Conservation (phyloP, 2,797 vertebrate species). For the Cossypha niveicapilla region DNA sequence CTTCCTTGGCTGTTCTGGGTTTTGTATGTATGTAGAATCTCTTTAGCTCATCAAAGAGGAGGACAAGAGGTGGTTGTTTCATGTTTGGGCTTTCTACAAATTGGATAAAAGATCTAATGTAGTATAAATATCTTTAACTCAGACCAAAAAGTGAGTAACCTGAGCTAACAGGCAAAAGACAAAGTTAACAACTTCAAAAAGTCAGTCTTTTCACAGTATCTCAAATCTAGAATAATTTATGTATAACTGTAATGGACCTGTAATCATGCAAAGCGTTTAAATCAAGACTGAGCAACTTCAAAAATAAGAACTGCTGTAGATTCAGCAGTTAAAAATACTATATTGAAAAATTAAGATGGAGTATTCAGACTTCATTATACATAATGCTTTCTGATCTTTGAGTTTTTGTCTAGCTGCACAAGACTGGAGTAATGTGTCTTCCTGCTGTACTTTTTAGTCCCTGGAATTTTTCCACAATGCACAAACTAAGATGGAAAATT, state of each 20-base stretch:
- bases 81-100: neutral
- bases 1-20: neutral
- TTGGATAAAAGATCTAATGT: neutral
- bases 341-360: neutral
- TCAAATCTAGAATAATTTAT: neutral
- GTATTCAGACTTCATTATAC: neutral
- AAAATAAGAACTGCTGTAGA: neutral
- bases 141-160: neutral
- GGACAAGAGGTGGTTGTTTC: neutral
- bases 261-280: neutral
- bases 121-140: neutral
- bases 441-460: neutral
- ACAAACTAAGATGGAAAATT: neutral
- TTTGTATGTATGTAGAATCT: neutral
- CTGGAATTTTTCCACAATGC: neutral
- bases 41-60: neutral
- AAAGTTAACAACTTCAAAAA: neutral
- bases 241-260: neutral
- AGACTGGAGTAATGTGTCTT: neutral
- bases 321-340: neutral
- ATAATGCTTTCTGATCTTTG: neutral
- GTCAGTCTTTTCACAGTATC: neutral
- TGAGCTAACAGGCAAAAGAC: neutral
- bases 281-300: neutral
- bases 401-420: neutral